Evolutionary conservation across 2,888 invertebrate species (phyloP).

Genomic region (Slavum lentiscoides): DNA sequence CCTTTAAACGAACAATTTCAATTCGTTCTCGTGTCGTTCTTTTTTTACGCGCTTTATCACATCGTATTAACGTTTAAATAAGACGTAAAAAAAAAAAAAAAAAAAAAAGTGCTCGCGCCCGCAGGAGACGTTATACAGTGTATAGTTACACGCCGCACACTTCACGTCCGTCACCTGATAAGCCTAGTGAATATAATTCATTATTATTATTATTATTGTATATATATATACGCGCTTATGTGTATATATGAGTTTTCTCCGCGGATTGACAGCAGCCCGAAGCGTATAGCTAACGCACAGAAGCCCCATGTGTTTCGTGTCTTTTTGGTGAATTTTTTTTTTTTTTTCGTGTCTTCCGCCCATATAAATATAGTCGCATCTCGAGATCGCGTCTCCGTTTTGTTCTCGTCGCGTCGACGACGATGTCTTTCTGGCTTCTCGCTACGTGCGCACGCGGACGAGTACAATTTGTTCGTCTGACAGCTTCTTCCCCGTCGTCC

Average conservation of each 20-base stretch:
- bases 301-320: slow-evolving; percentile 40
- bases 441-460: slow-evolving; percentile 9
- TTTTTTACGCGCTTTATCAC: too few relatives aligned
- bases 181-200: slow-evolving; percentile 4
- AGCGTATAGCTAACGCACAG: background rate
- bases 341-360: background rate
- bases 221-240: too few relatives aligned
- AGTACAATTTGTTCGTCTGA: slow-evolving; percentile 53
- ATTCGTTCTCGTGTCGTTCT: too few relatives aligned
- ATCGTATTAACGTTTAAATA: background rate
- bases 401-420: too few relatives aligned
- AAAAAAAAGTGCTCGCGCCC: background rate
- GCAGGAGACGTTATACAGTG: too few relatives aligned
- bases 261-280: slow-evolving; percentile 14
- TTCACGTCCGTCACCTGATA: slow-evolving; percentile 40
- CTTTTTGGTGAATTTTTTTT: slow-evolving; percentile 41
- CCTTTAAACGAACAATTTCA: too few relatives aligned
- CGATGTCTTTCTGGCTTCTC: slow-evolving; percentile 31
- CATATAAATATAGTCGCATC: too few relatives aligned
- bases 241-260: background rate
- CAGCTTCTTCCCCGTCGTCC: slow-evolving; percentile 34
- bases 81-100: background rate
- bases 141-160: background rate
- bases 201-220: too few relatives aligned
- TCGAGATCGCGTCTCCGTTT: background rate